These are phyloP conservation scores for Dipus sagitta DNA, from an alignment of 2,797 vertebrate species.

Conservation along the genomic window DNA sequence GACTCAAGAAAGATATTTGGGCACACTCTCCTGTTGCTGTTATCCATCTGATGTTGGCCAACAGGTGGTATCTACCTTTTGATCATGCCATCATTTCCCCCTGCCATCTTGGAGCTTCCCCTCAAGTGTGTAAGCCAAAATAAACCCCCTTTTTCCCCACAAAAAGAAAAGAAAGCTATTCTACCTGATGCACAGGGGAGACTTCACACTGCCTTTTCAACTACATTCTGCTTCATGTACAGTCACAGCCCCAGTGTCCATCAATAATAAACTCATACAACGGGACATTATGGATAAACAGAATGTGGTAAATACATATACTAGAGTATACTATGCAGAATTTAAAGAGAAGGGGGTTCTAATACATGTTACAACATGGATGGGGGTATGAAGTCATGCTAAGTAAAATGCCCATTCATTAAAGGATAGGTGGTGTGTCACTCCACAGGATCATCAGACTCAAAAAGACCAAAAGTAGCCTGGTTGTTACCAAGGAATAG, in stretches of 20 bases:
- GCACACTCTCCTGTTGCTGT: too few relatives aligned
- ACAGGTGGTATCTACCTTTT: too few relatives aligned
- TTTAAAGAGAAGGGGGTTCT: neutral
- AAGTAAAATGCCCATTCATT: neutral
- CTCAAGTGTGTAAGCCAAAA: too few relatives aligned
- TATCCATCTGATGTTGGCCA: too few relatives aligned
- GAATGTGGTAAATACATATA: neutral
- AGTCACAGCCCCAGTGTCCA: neutral
- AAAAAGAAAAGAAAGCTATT: too few relatives aligned
- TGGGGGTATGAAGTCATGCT: neutral
- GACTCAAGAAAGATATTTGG: neutral
- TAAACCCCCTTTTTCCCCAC: too few relatives aligned
- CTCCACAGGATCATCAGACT: neutral
- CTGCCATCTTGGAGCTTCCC: too few relatives aligned
- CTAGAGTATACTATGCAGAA: neutral
- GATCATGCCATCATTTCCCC: too few relatives aligned
- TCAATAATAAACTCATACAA: neutral
- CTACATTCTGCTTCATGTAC: neutral
- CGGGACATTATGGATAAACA: neutral
- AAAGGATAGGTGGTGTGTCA: neutral
- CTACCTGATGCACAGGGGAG: neutral
- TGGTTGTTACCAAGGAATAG: neutral
- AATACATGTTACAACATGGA: neutral
- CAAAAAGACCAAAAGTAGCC: neutral
- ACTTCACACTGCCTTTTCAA: neutral